These are phyloP conservation scores for Equus przewalskii DNA, from an alignment of 2,113 vertebrate genomes.

Conservation along the genomic window DNA sequence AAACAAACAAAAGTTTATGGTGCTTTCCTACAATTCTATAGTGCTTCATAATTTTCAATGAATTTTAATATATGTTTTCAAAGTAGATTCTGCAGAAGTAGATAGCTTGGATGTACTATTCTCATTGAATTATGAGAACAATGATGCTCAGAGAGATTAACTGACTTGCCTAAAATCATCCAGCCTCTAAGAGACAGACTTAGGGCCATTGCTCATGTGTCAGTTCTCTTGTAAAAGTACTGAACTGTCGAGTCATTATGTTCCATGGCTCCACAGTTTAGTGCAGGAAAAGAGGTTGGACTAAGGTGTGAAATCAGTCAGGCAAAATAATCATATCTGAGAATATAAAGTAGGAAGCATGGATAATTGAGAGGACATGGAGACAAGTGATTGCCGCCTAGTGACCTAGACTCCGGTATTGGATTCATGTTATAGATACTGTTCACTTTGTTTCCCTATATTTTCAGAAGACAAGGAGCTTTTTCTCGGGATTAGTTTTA, in stretches of 20 bases:
- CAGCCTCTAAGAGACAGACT: not conserved
- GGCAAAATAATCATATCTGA: not conserved
- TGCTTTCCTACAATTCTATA: not conserved
- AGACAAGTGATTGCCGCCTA: not conserved
- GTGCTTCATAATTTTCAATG: not conserved
- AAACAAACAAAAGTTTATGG: slow-evolving; percentile 16
- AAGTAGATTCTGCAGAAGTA: not conserved
- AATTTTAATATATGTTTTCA: not conserved
- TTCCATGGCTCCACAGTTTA: not conserved
- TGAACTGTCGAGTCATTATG: not conserved
- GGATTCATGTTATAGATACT: not conserved
- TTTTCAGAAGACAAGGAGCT: not conserved
- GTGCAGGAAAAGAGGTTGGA: not conserved
- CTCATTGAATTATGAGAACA: not conserved
- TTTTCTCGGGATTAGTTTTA: slow-evolving; percentile 1
- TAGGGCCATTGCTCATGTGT: not conserved
- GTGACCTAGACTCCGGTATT: not conserved
- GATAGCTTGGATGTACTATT: not conserved
- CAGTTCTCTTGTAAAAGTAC: not conserved
- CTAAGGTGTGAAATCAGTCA: not conserved
- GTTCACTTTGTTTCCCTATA: not conserved
- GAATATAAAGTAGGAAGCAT: not conserved
- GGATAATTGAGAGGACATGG: not conserved
- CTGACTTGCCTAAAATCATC: not conserved
- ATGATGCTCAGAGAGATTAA: not conserved